Base-by-base conservation (phyloP, 2,797 vertebrate genomes). In the Pteropus rufus region DNA sequence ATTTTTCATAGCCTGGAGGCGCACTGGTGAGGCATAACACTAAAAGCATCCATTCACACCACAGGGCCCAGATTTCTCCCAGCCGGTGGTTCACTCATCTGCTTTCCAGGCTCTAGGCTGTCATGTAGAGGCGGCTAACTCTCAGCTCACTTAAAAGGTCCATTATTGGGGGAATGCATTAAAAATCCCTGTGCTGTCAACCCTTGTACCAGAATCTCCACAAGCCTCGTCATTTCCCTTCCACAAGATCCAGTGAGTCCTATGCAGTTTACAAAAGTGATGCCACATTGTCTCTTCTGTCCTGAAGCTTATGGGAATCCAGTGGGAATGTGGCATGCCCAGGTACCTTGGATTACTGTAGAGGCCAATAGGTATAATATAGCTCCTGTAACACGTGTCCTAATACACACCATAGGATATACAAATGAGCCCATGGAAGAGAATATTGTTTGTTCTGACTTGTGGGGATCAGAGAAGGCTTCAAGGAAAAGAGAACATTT, bases 11-110 rank as follows among this genome's bases (percentile, higher is more conserved):
- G 56, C 24, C 73, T 7, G 23, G n/a, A 70, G 69, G 23, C 5
- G 0, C 69, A 19, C 14, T 6, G 10, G 77, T 29, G 77, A 88
- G 67, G 77, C 2, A 4, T 3, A 6, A 85, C 14, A 5, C 72
- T 96, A 56, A 95, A 94, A 94, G 72, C 67, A 31, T 70, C 73
- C 86, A 89, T 96, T 93, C 93, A 96, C 91, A 75, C 60, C 39
- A 11, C 64, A 26, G 56, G 83, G 81, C 73, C 2, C 0, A 0
- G 85, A 34, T 79, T 72, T 39, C 34, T 88, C 81, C 58, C 67
- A 77, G 72, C 36, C 56, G 10, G 75, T 0, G 1, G 72, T 34
- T 93, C 49, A 24, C 44, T 82, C 83, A 2, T 80, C 79, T 88
- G 26, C 72, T 70, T 92, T 41, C 70, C 44, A 31, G 46, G 73